Conservation (phyloP, 2,888 invertebrate species). For the Dicroscelio sp. region DNA sequence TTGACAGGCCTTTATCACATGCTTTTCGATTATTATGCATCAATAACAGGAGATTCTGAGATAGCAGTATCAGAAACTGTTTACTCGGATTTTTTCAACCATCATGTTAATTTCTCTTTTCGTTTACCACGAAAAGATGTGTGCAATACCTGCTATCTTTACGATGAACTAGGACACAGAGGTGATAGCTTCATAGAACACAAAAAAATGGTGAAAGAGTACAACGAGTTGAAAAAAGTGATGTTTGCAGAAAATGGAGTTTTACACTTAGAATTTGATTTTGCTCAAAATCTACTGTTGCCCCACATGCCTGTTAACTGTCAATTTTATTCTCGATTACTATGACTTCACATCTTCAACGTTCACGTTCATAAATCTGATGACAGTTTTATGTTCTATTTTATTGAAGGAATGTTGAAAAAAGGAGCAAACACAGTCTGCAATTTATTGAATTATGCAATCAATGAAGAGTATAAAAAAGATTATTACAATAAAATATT, state of each 20-base stretch:
- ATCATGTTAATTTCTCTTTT: slow-evolving; percentile 57
- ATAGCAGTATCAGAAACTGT: slow-evolving; percentile 8
- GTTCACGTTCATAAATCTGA: slow-evolving; percentile 61
- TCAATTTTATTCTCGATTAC: slow-evolving; percentile 58
- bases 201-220: background rate
- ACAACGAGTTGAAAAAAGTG: slow-evolving; percentile 6
- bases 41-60: slow-evolving; percentile 29
- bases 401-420: slow-evolving; percentile 60
- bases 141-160: slow-evolving; percentile 16
- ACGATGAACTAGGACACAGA: background rate
- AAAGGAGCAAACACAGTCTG: slow-evolving; percentile 59
- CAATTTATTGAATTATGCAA: background rate
- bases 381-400: slow-evolving; percentile 64
- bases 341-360: slow-evolving; percentile 66
- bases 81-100: slow-evolving; percentile 51
- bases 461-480: slow-evolving; percentile 2
- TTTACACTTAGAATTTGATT: slow-evolving; percentile 56
- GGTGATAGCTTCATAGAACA: background rate
- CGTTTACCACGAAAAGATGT: slow-evolving; percentile 53
- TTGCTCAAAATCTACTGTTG: slow-evolving; percentile 63
- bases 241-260: slow-evolving; percentile 26
- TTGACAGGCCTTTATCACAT: background rate
- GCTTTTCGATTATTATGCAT: slow-evolving; percentile 46
- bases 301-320: slow-evolving; percentile 42
- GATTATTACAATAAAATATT: background rate